Evolutionary conservation across 2,888 invertebrate genomes (phyloP).

Genomic region (Sinhomidia bicolor): DNA sequence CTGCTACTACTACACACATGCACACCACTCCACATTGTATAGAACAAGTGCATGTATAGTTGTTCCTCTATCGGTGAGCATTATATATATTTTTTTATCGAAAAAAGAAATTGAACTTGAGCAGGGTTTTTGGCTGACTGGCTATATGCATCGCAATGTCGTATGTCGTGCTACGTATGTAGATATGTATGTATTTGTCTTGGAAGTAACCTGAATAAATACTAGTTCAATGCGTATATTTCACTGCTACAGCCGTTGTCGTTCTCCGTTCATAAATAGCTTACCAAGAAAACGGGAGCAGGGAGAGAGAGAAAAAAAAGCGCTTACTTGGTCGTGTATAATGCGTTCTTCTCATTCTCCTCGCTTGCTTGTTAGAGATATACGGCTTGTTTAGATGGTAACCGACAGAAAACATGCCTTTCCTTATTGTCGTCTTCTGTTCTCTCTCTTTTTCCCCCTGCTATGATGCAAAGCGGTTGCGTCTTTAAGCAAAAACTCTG

Average conservation of each 20-base stretch:
- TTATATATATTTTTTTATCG: conserved; percentile 58
- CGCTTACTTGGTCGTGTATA: conserved; percentile 29
- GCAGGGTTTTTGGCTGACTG: conserved; percentile 39
- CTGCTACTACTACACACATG: too few species aligned
- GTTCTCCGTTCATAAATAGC: background rate
- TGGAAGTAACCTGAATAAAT: conserved; percentile 38
- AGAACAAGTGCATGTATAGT: too few species aligned
- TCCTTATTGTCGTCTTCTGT: conserved; percentile 34
- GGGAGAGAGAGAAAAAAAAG: conserved; percentile 1
- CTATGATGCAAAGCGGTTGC: background rate
- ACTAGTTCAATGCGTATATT: conserved; percentile 15
- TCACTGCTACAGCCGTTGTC: background rate
- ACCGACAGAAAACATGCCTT: conserved; percentile 48
- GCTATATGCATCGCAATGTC: background rate
- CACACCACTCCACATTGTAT: too few species aligned
- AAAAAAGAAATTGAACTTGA: conserved; percentile 71
- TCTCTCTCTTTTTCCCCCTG: background rate
- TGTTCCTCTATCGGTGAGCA: too few species aligned
- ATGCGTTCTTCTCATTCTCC: background rate
- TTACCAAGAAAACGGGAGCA: background rate
- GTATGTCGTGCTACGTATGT: background rate
- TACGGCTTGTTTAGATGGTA: conserved; percentile 32
- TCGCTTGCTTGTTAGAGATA: background rate
- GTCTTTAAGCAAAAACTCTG: background rate
- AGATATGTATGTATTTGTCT: background rate